Base-by-base conservation (phyloP, 2,797 vertebrate species). In the Anguilla marmorata region DNA sequence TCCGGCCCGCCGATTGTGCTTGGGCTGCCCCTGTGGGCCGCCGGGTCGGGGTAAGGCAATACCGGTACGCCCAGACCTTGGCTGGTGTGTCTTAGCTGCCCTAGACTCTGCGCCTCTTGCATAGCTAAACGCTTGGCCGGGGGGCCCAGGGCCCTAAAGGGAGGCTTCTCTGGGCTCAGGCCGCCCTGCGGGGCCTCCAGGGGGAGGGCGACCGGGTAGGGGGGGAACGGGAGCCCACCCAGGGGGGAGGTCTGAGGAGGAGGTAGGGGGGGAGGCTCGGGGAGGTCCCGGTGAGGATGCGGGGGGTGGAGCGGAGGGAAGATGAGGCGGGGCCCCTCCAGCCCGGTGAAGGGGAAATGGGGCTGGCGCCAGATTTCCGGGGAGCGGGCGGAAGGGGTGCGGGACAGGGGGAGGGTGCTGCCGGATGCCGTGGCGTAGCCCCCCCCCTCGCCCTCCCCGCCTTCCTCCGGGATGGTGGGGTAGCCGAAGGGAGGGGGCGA, bases 61-160 rank as follows among this genome's bases (percentile, higher is more conserved):
- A 99, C 98, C 93, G 98, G 98, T 97, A 99, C 98, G 93, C 98
- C 98, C 98, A 99, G 97, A 94, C 98, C 99, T 95, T 99, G 97
- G 95, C 98, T 96, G 95, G 98, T 99, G 96, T 99, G 98, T 98
- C 98, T 98, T 96, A 99, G 98, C 97, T 99, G 98, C 97, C 98
- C 97, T 94, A 99, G 97, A 96, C 97, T 97, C 95, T 96, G 96
- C 95, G 96, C 97, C 97, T 98, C 97, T 97, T 99, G 98, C 97
- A 99, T 98, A 97, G 98, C 97, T 98, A 98, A 97, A 96, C 97
- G 95, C 97, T 96, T 98, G 97, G 97, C 97, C 94, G 96, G 93
- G 92, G 97, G 94, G 91, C 97, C 92, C 88, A 91, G 91, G 92
- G 94, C 94, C 90, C 95, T 93, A 92, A 96, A 89, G 0, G 97